Percentiles rank a stretch among this genome's conserved stretches.
These are phyloP conservation scores for Ectropis grisescens DNA, from an alignment of 1,140 invertebrate species.

Conservation along the genomic window DNA sequence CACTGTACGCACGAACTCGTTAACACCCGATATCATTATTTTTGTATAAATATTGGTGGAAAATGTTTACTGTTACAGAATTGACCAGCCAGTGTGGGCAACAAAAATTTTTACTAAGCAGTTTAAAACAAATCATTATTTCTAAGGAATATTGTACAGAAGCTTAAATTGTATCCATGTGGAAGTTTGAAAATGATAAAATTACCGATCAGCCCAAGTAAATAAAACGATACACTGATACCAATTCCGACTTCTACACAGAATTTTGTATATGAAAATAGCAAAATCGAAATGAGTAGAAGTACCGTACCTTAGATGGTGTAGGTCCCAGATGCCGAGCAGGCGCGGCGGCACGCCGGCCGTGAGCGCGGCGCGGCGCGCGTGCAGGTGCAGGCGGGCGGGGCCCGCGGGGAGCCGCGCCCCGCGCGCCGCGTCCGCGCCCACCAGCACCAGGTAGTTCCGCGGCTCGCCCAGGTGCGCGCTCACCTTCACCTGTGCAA, in stretches of 20 bases:
- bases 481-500: slow-evolving; percentile 70
- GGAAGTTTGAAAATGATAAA: too few species aligned
- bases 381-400: slow-evolving; percentile 84
- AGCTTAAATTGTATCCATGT: too few species aligned
- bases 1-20: too few species aligned
- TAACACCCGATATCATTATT: too few species aligned
- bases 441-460: slow-evolving; percentile 85
- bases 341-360: slow-evolving; percentile 84
- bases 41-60: too few species aligned
- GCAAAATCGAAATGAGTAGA: not conserved
- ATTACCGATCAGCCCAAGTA: too few species aligned
- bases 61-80: too few species aligned
- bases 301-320: slow-evolving; percentile 74
- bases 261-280: not conserved
- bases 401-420: too few species aligned
- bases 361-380: slow-evolving; percentile 84
- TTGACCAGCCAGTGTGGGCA: too few species aligned
- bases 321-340: slow-evolving; percentile 83
- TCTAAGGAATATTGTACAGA: too few species aligned
- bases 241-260: not conserved
- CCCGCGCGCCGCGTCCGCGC: slow-evolving; percentile 76
- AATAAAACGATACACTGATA: not conserved
- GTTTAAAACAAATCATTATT: too few species aligned
- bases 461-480: slow-evolving; percentile 84
- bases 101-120: too few species aligned